Evolutionary conservation across 2,888 invertebrate species (phyloP).

Genomic region (Nemotelus nigrinus): DNA sequence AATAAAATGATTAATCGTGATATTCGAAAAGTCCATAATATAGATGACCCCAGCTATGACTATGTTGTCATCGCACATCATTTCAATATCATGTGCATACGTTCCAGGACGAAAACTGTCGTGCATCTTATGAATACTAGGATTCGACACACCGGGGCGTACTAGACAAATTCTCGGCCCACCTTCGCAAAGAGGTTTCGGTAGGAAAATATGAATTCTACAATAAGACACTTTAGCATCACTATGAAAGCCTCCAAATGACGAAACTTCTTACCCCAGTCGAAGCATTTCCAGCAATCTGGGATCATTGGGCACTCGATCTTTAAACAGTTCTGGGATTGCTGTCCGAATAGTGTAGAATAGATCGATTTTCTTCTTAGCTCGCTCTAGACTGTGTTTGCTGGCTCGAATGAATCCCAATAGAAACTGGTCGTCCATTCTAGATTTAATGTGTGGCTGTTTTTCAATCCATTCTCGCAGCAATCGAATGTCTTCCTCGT

Average conservation of each 20-base stretch:
- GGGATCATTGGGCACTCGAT: slow-evolving; percentile 49
- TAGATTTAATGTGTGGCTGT: slow-evolving; percentile 63
- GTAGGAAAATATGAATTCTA: slow-evolving; percentile 54
- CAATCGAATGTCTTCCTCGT: slow-evolving; percentile 60
- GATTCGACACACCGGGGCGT: slow-evolving; percentile 64
- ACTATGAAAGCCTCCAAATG: too few relatives aligned
- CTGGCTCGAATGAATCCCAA: slow-evolving; percentile 65
- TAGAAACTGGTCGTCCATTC: slow-evolving; percentile 65
- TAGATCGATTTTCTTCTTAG: slow-evolving; percentile 66
- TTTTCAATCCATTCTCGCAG: slow-evolving; percentile 65
- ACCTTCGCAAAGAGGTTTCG: slow-evolving; percentile 57
- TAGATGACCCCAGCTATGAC: slow-evolving; percentile 66
- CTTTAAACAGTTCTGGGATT: slow-evolving; percentile 67
- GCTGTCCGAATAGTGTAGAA: slow-evolving; percentile 67
- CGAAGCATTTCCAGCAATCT: slow-evolving; percentile 51
- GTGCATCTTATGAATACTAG: slow-evolving; percentile 62
- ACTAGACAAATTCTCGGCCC: slow-evolving; percentile 65
- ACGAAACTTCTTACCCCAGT: slow-evolving; percentile 49
- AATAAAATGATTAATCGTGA: slow-evolving; percentile 65
- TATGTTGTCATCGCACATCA: slow-evolving; percentile 69
- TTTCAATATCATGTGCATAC: slow-evolving; percentile 68
- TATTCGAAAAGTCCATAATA: slow-evolving; percentile 67
- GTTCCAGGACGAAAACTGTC: slow-evolving; percentile 67
- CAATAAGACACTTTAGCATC: not conserved
- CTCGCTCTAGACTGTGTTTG: slow-evolving; percentile 65